Conservation (phyloP, 2,797 vertebrate species). For the Morus bassanus region DNA sequence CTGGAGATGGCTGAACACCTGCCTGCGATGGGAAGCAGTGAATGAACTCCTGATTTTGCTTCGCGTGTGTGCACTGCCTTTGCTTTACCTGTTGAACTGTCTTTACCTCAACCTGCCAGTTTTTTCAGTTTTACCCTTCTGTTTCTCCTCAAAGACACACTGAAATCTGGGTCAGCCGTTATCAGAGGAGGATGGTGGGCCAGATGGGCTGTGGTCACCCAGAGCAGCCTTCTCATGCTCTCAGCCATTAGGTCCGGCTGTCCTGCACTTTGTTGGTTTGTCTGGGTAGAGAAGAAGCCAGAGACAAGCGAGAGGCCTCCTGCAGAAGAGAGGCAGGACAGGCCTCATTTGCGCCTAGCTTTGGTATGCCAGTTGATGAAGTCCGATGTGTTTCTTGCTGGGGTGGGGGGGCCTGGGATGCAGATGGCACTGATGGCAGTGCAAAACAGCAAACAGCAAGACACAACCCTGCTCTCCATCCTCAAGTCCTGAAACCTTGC, state of each 20-base stretch:
- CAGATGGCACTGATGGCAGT: background rate
- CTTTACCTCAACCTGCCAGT: background rate
- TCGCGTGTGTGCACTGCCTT: accelerated
- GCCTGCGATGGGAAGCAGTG: background rate
- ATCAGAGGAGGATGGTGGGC: background rate
- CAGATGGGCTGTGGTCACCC: background rate
- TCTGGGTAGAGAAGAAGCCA: background rate
- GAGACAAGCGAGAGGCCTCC: background rate
- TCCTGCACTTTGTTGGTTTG: background rate
- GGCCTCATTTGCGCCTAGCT: background rate
- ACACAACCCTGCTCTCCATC: background rate
- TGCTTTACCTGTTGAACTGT: background rate
- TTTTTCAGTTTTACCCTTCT: background rate
- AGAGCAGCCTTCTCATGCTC: background rate
- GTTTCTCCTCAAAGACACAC: background rate
- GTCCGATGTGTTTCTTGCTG: background rate
- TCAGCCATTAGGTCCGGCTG: background rate
- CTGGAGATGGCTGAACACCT: background rate
- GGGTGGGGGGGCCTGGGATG: background rate
- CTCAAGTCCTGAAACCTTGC: background rate
- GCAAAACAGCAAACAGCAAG: background rate
- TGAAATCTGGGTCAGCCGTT: background rate
- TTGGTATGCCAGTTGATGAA: background rate
- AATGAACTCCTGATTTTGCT: background rate
- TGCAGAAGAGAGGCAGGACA: background rate